phyloP scores from a whole-genome alignment of 2,888 invertebrate species.

The Pachycephus smyrnensis region DNA sequence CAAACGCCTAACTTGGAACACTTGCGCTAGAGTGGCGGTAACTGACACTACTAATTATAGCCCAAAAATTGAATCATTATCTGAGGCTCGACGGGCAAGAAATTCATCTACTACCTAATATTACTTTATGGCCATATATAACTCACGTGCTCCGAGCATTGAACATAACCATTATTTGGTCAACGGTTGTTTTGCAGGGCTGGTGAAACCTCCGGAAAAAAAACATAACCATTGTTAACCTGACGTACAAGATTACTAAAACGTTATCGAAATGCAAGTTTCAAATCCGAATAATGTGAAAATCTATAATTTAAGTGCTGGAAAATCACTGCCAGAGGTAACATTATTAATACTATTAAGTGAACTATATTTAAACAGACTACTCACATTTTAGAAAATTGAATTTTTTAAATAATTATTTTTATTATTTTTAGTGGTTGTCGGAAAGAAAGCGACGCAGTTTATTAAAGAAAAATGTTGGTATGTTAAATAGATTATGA shows the following conservation, averaged over 20 bases:
- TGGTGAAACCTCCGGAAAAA: no score
- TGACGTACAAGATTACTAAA: not conserved
- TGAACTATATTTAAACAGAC: not conserved
- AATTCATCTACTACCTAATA: no score
- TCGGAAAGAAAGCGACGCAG: slow-evolving; percentile 85
- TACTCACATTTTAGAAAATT: slow-evolving; percentile 14
- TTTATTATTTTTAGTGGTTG: slow-evolving; percentile 78
- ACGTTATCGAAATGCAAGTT: slow-evolving; percentile 81
- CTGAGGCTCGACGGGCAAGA: no score
- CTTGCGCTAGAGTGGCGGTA: no score
- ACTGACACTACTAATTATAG: no score
- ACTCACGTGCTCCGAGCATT: no score
- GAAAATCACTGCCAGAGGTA: slow-evolving; percentile 97
- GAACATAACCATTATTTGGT: no score
- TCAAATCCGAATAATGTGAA: slow-evolving; percentile 95
- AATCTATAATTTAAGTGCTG: slow-evolving; percentile 97
- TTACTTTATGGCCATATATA: no score
- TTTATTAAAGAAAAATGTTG: slow-evolving; percentile 87
- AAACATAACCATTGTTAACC: not conserved
- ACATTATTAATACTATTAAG: slow-evolving; percentile 39
- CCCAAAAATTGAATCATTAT: no score
- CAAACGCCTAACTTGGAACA: no score
- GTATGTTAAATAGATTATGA: slow-evolving; percentile 58
- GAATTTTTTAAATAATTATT: slow-evolving; percentile 29
- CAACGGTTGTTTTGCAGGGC: no score